Evolutionary conservation across 2,797 vertebrate species (phyloP).

Genomic region (Coreius guichenoti): DNA sequence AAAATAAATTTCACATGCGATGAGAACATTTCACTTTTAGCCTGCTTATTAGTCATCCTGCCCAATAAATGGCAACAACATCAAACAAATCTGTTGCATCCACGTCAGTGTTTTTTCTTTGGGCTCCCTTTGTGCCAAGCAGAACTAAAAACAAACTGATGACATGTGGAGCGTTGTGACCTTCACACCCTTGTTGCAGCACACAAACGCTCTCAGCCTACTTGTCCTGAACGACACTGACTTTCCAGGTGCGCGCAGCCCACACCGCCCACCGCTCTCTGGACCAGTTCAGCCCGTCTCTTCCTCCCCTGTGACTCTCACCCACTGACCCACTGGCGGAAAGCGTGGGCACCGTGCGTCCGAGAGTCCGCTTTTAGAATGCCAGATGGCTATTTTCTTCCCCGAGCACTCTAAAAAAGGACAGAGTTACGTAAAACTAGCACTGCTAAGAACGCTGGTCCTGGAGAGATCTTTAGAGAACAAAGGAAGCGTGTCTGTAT

Average conservation of each 20-base stretch:
- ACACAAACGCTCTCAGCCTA: constrained; percentile 70
- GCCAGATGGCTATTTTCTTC: constrained; percentile 77
- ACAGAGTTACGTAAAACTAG: constrained; percentile 67
- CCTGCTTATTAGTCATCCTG: constrained; percentile 34
- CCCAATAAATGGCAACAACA: constrained; percentile 33
- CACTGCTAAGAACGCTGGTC: constrained; percentile 26
- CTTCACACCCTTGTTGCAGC: constrained; percentile 69
- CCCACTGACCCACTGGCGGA: constrained; percentile 85
- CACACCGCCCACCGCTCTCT: constrained; percentile 70
- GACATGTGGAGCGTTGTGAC: constrained; percentile 72
- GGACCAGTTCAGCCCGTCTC: constrained; percentile 50
- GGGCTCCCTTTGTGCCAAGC: constrained; percentile 65
- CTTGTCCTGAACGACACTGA: constrained; percentile 76
- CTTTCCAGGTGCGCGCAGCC: constrained; percentile 70
- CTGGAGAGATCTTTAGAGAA: constrained; percentile 31
- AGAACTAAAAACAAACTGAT: constrained; percentile 74
- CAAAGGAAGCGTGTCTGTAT: constrained; percentile 26
- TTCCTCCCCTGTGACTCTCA: constrained; percentile 71
- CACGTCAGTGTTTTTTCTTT: constrained; percentile 71
- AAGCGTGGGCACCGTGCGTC: constrained; percentile 75
- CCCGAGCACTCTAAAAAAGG: constrained; percentile 58
- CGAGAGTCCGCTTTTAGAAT: constrained; percentile 78
- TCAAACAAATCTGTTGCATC: constrained; percentile 44
- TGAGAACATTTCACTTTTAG: constrained; percentile 11
- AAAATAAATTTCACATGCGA: neutral